These are phyloP conservation scores for Pycnonotus jocosus DNA, from an alignment of 2,113 vertebrate species.

Conservation along the genomic window DNA sequence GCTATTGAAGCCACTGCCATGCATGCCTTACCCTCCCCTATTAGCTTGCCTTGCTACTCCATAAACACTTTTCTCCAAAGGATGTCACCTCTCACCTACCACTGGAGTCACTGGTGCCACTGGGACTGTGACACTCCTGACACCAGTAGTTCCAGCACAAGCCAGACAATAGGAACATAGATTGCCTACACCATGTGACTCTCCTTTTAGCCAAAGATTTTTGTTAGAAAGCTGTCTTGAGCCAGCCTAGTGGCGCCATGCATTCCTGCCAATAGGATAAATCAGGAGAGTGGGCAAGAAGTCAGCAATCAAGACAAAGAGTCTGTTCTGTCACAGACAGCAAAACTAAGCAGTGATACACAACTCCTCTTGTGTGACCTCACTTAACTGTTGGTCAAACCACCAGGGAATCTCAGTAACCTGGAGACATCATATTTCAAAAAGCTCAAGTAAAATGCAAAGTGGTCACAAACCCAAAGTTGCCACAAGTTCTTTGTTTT, in stretches of 20 bases:
- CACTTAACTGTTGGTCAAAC: neutral
- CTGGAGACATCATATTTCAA: accelerated
- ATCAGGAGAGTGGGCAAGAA: conserved; percentile 1
- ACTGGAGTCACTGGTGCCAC: neutral
- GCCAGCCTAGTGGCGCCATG: neutral
- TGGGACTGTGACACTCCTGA: neutral
- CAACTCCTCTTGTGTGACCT: neutral
- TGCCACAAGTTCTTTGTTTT: neutral
- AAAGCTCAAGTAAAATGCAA: neutral
- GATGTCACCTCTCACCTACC: neutral
- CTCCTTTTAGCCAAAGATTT: neutral
- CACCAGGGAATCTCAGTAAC: neutral
- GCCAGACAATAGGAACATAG: neutral
- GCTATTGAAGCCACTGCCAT: neutral
- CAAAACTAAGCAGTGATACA: neutral
- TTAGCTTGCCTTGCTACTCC: neutral
- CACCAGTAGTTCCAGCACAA: neutral
- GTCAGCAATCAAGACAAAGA: neutral
- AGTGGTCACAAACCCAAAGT: neutral
- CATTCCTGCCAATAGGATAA: neutral
- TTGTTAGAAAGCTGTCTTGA: neutral
- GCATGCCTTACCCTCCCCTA: accelerated
- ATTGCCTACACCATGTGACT: accelerated
- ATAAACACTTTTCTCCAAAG: neutral
- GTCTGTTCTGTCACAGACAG: neutral